Base-by-base conservation (phyloP, 2,888 invertebrate species). In the Perizoma affinitatum region DNA sequence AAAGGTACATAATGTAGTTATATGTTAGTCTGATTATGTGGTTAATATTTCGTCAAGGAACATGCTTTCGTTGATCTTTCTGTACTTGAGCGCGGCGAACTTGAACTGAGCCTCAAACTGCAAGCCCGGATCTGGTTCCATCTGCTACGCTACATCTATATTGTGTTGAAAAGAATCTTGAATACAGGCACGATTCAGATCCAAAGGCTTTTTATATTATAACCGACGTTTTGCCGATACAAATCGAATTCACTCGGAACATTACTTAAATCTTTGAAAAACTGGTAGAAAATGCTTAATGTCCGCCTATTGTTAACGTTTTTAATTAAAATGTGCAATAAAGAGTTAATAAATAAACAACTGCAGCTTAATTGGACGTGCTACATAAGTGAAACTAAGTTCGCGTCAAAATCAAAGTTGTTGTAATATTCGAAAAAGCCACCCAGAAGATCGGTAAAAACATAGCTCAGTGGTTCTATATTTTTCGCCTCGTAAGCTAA, bases 401-500 rank as follows among this genome's bases (percentile, higher is more conserved):
- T 38, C 38, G 1, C 38, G 7, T 58, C 38, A 38, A 51, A 57
- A 46, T 57, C 46, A 10, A 57, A 57, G 1, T 38, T 1, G 5
- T 53, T 38, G 34, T 65, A 65, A 51, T 56, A 65, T 36, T 57
- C 50, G 38, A 65, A 65, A 45, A 65, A 65, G 5, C 44, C 58
- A 0, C 56, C 51, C 22, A 61, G 7, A 36, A 61, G 61, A 34
- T 45, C 33, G n/a, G 10, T 50, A 46, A n/a, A n/a, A n/a, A n/a
- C n/a, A n/a, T n/a, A n/a, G n/a, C n/a, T n/a, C 51, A 62, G 22
- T 5, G 22, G 11, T 4, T 46, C 55, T 9, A 49, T 10, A 8
- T 52, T 38, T 5, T 7, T 5, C 11, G 38, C 0, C 10, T 46
- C 34, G 11, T 10, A 5, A 34, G 7, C 0, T 3, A 40, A 6